phyloP scores from a whole-genome alignment of 2,888 invertebrate species.

The Philereme vetulata region DNA sequence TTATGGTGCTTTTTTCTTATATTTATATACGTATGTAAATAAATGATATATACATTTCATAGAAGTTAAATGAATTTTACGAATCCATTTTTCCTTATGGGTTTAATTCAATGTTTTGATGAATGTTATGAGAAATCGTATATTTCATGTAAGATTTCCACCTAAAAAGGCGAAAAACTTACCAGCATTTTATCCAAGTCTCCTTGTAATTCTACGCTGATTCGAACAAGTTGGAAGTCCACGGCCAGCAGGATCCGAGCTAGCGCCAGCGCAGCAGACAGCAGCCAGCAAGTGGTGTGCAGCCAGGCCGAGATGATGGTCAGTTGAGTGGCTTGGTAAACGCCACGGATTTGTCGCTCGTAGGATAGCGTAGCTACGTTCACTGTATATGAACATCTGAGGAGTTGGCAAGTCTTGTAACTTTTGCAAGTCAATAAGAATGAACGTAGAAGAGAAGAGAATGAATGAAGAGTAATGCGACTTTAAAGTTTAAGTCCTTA shows the following conservation, averaged over 20 bases:
- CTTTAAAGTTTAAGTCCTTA: too few relatives aligned
- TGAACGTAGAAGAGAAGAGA: too few relatives aligned
- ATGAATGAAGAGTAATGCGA: too few relatives aligned
- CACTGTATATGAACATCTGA: slow-evolving; percentile 62
- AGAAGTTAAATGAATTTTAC: too few relatives aligned
- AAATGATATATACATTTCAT: too few relatives aligned
- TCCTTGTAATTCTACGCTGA: slow-evolving; percentile 60
- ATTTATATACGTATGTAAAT: too few relatives aligned
- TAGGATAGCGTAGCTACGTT: slow-evolving; percentile 72
- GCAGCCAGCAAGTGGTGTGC: slow-evolving; percentile 71
- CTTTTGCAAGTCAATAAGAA: too few relatives aligned
- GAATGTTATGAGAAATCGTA: too few relatives aligned
- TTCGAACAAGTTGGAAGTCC: slow-evolving; percentile 70
- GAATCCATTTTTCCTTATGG: too few relatives aligned
- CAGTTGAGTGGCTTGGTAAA: slow-evolving; percentile 70
- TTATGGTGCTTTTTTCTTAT: too few relatives aligned
- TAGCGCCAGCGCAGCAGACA: slow-evolving; percentile 60
- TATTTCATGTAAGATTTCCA: too few relatives aligned
- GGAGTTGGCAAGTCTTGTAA: background rate
- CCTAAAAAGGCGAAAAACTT: slow-evolving; percentile 21
- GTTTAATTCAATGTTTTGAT: too few relatives aligned
- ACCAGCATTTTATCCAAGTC: slow-evolving; percentile 70
- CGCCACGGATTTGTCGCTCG: slow-evolving; percentile 72
- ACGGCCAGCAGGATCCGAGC: slow-evolving; percentile 62
- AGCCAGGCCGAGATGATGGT: slow-evolving; percentile 74